Conservation (phyloP, 1,140 invertebrate genomes). For the Bactericera cockerelli region DNA sequence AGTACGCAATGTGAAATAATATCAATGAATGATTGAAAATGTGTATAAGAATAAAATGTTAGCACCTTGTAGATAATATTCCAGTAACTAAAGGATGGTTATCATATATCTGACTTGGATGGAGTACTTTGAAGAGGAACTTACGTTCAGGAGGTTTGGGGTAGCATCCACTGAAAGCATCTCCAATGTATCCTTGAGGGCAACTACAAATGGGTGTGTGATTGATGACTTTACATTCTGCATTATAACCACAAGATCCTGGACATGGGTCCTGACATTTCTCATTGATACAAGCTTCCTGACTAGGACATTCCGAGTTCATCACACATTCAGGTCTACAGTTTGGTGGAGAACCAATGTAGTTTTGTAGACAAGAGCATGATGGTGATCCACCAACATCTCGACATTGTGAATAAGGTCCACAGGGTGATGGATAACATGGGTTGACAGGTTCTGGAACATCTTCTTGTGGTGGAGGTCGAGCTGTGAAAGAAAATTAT, state of each 20-base stretch:
- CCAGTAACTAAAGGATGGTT: too few species aligned
- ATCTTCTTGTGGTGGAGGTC: constrained; percentile 15
- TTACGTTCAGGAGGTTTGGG: constrained; percentile 31
- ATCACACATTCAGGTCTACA: constrained; percentile 38
- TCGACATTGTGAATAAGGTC: constrained; percentile 44
- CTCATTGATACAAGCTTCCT: constrained; percentile 35
- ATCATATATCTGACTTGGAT: too few species aligned
- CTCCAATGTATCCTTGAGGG: constrained; percentile 35
- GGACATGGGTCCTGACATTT: constrained; percentile 35
- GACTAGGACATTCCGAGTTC: constrained; percentile 36
- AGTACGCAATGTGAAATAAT: too few species aligned
- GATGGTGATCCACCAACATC: constrained; percentile 37
- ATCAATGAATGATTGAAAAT: too few species aligned
- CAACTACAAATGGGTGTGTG: constrained; percentile 38
- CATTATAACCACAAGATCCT: constrained; percentile 38
- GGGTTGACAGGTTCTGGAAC: constrained; percentile 30
- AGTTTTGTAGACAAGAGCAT: constrained; percentile 39
- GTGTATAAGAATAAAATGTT: too few species aligned
- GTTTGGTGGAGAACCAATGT: constrained; percentile 37
- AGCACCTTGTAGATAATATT: too few species aligned
- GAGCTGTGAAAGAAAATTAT: constrained; percentile 14
- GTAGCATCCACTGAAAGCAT: constrained; percentile 39
- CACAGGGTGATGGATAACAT: constrained; percentile 46
- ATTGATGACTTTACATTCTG: constrained; percentile 34
- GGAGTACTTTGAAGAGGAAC: too few species aligned